Conservation (phyloP, 2,113 vertebrate species). For the Neotragus pygmaeus region DNA sequence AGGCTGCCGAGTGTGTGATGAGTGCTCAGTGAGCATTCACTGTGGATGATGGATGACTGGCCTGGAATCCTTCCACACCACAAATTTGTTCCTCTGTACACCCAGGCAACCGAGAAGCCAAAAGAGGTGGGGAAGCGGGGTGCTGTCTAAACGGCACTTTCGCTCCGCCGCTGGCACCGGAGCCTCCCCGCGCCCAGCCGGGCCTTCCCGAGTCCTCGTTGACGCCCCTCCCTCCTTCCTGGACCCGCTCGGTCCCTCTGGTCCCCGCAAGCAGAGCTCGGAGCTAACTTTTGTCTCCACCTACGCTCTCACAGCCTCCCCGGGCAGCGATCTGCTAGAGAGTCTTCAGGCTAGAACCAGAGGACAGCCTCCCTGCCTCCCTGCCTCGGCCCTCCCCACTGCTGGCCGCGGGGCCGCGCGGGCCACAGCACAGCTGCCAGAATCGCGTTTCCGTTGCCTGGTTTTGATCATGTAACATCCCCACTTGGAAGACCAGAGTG, state of each 20-base stretch:
- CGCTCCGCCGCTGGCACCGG: not conserved
- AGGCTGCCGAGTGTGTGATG: slow-evolving; percentile 5
- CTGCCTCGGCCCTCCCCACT: not conserved
- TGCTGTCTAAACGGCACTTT: not conserved
- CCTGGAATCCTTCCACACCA: slow-evolving; percentile 64
- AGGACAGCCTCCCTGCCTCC: not conserved
- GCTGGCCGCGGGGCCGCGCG: not conserved
- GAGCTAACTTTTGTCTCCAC: not conserved
- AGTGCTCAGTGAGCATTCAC: slow-evolving; percentile 16
- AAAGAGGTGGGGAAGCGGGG: not conserved
- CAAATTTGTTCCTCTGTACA: slow-evolving; percentile 63
- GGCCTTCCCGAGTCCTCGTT: not conserved
- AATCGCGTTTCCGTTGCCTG: slow-evolving; percentile 39
- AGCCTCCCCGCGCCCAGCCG: not conserved
- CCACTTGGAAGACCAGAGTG: not conserved
- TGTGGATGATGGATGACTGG: slow-evolving; percentile 55
- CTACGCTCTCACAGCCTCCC: not conserved
- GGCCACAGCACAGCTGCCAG: slow-evolving; percentile 13
- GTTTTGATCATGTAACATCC: slow-evolving; percentile 60
- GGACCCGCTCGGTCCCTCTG: not conserved
- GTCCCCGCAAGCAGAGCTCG: not conserved
- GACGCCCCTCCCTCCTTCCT: not conserved
- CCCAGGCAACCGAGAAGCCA: slow-evolving; percentile 54
- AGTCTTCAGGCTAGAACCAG: not conserved
- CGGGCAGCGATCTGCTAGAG: not conserved